A percentile compares a stretch with the other conserved stretches of the same genome.
These are phyloP conservation scores for Drosophila melanocephala DNA, from an alignment of 2,888 invertebrate genomes.

Conservation along the genomic window DNA sequence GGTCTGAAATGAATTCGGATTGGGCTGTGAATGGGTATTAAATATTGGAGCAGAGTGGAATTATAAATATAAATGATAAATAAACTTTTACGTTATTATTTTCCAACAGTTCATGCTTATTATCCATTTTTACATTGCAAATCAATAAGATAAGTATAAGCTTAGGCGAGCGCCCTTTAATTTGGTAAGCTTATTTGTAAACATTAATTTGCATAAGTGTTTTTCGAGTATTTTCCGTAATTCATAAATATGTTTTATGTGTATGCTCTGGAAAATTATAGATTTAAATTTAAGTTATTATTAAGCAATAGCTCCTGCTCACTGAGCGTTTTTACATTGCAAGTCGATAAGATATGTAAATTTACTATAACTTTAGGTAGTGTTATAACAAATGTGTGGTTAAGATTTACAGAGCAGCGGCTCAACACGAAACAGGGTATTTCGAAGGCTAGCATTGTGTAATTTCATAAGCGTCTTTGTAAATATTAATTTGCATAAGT, in stretches of 20 bases:
- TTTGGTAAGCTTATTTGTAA: background rate
- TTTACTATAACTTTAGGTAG: background rate
- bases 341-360: background rate
- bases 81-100: background rate
- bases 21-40: background rate
- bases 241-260: constrained; percentile 15
- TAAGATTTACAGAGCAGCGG: background rate
- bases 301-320: background rate
- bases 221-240: background rate
- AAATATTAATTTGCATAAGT: constrained; percentile 7
- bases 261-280: background rate
- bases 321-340: background rate
- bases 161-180: too few species aligned
- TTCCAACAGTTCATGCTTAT: background rate
- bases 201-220: background rate
- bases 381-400: background rate
- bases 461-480: background rate
- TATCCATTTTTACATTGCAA: background rate
- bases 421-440: background rate
- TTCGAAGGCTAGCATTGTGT: background rate
- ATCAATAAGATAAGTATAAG: background rate
- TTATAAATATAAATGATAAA: background rate
- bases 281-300: too few species aligned
- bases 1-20: constrained; percentile 34
- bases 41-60: too few species aligned